Base-by-base conservation (phyloP, 2,113 vertebrate genomes). In the Bubo bubo region DNA sequence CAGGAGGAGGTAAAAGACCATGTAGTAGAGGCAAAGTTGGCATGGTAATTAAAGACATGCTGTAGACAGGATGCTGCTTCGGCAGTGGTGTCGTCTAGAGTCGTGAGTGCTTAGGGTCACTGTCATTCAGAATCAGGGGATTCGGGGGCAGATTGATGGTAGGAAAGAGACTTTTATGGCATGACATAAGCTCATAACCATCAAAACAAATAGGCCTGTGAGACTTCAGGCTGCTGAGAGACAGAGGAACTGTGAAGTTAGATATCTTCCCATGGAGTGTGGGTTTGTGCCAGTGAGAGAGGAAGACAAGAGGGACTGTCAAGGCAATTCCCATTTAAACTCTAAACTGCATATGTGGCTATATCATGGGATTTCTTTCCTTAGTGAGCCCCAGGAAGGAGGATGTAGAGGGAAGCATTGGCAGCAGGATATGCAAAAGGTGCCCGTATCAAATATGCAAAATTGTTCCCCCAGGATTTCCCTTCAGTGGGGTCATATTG, bases 401-500 rank as follows among this genome's bases (percentile, higher is more conserved):
- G 53, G 58, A 68, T 3, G 3, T 13, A 23, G 52, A 81, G 49
- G 59, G 71, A 88, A 92, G 45, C 70, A 32, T 21, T 95, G 83
- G 93, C 93, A 85, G 86, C 64, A 73, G 70, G 28, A 64, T 53
- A 47, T 64, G 76, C 52, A 52, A 89, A 95, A 94, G 91, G 91
- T 97, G 94, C 70, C 80, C 0, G 0, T 76, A 53, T 89, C 90
- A 88, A 91, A 85, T 72, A 91, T 87, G 91, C 68, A 90, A 58
- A 95, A 94, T 73, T 37, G 49, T 64, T 94, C 91, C 94, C 80
- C 41, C 3, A 35, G 96, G 94, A 87, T 95, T 96, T 90, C 92
- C 86, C 68, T 83, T 93, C 94, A 63, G 52, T 64, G 73, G 80
- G 94, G 86, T 95, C 84, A 85, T 93, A 91, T 94, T 95, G 86